These are phyloP conservation scores for Peromyscus melanophrys DNA, from an alignment of 2,797 vertebrate genomes.

Conservation along the genomic window DNA sequence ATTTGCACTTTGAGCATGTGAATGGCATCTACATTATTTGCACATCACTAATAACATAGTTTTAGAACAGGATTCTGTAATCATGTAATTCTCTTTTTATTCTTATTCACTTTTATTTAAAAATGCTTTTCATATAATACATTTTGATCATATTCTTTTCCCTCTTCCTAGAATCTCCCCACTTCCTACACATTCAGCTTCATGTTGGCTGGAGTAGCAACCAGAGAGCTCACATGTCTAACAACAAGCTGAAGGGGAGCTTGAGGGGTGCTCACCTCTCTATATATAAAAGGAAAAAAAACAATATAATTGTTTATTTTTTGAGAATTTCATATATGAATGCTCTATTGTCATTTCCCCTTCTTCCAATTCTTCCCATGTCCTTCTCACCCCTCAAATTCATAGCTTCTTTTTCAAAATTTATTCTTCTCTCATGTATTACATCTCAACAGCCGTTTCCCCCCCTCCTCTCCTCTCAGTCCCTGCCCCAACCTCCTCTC, in stretches of 20 bases:
- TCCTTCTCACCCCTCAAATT: not conserved
- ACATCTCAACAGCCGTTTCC: not conserved
- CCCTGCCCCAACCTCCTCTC: not conserved
- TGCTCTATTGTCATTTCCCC: not conserved
- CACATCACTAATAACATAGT: not conserved
- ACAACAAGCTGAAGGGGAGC: not conserved
- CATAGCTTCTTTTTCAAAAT: no score
- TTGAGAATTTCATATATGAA: not conserved
- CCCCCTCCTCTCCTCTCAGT: not conserved
- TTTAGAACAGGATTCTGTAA: not conserved
- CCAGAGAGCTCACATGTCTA: not conserved
- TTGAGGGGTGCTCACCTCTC: not conserved
- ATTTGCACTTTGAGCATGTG: slow-evolving; percentile 35
- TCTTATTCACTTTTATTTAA: not conserved
- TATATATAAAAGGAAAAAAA: not conserved
- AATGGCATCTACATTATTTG: not conserved
- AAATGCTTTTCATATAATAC: not conserved
- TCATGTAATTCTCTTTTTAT: not conserved
- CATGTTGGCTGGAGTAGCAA: not conserved
- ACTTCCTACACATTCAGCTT: not conserved
- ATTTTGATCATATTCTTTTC: not conserved
- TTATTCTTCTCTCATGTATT: not conserved
- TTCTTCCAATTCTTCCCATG: not conserved
- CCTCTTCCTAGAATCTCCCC: not conserved
- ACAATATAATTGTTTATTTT: not conserved